Base-by-base conservation (phyloP, 2,113 vertebrate species). In the Bos javanicus region DNA sequence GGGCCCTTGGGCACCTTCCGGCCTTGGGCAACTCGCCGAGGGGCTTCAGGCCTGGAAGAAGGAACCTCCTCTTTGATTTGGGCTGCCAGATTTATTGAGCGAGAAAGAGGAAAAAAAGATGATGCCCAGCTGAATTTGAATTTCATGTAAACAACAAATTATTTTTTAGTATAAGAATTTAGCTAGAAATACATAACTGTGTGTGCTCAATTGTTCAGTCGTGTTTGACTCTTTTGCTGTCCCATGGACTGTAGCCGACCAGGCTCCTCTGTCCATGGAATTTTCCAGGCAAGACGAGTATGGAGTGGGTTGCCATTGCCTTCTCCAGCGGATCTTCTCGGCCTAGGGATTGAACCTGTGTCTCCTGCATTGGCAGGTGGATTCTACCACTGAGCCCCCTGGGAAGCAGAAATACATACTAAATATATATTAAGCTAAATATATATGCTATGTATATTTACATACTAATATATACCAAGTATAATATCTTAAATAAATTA, bases 111-210 rank as follows among this genome's bases (percentile, higher is more conserved):
- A 26, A 78, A 13, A 74, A 30, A 71, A 39, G 46, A 26, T 15
- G 17, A 15, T 57, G 33, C 26, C 48, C 60, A 48, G 3, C 16
- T 91, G 50, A 62, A 76, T 59, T 33, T 94, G 64, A 91, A 93
- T 89, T 86, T 91, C 57, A 25, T 26, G 15, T n/a, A 71, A 90
- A 87, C 14, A 62, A 82, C 13, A 86, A 59, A 43, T 36, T 46
- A 52, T 17, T 36, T 92, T 91, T 97, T 67, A 76, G 57, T 33
- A 57, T 88, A 87, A 2, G n/a, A 83, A 2, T 91, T 48, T 71
- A 62, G 6, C 82, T 93, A 95, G 39, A 91, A 95, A 71, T 81
- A 87, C 36, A 52, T 76, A 59, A 56, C 36, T 74, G n/a, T 26
- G 39, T 76, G 71, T 76, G 71, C 39, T 76, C 39, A 76, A 39